These are phyloP conservation scores for Anguilla rostrata DNA, from an alignment of 2,113 vertebrate genomes.

Conservation along the genomic window DNA sequence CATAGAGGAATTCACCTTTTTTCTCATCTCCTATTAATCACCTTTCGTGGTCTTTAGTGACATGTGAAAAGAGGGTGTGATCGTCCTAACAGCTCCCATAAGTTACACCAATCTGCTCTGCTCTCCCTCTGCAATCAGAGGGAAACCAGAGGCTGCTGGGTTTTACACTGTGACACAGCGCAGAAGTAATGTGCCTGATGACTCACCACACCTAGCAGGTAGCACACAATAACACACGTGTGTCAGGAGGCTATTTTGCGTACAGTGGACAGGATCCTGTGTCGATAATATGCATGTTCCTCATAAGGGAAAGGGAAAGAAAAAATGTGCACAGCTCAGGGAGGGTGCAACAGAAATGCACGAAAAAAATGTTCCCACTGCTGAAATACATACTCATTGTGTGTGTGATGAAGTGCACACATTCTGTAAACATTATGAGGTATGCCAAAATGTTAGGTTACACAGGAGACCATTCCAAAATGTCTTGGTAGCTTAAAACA, in stretches of 20 bases:
- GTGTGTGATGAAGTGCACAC: too few relatives aligned
- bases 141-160: neutral
- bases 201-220: neutral
- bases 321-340: neutral
- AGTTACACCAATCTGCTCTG: neutral
- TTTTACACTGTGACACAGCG: neutral
- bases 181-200: neutral
- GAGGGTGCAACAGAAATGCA: neutral
- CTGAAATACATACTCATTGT: too few relatives aligned
- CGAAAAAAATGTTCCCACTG: too few relatives aligned
- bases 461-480: too few relatives aligned
- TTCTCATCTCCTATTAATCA: neutral
- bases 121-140: neutral
- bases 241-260: too few relatives aligned
- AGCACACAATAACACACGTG: neutral
- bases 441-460: too few relatives aligned
- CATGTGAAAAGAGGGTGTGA: neutral
- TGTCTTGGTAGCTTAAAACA: too few relatives aligned
- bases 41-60: neutral
- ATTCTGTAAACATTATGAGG: too few relatives aligned
- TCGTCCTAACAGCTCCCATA: neutral
- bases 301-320: too few relatives aligned
- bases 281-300: too few relatives aligned
- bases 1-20: neutral
- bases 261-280: too few relatives aligned